Evolutionary conservation across 2,113 vertebrate genomes (phyloP), one percentile per base, ranked within the genome.

Genomic region (Irena cyanogastra): DNA sequence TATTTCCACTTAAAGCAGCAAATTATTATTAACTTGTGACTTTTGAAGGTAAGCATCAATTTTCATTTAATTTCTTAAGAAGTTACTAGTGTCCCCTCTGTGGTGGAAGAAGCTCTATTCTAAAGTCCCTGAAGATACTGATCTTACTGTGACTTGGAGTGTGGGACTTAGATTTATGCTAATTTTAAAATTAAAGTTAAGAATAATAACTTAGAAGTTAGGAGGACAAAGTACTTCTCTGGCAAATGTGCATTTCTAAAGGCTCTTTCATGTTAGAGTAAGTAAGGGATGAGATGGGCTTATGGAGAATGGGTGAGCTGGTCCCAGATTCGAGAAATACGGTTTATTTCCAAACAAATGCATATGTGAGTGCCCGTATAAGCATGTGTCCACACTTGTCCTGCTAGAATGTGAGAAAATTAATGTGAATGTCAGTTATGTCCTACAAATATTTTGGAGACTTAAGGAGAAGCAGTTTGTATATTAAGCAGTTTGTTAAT

Each of bases 31-130:
- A 78, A 54, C 27, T 74, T 30, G 2, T 21, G 19, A 27, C 31
- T 83, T 89, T 30, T 23, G 47, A 96, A 83, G 75, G 85, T 93
- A 91, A 93, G 75, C 27, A 56, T 49, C 14, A 35, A 20, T 33
- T 93, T 66, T 57, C 5, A 5, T 92, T 74, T 81, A 21, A 7
- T 80, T 76, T 72, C 6, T 69, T 66, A 47, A 8, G 13, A 61
- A 83, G 42, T 60, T 80, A 56, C 7, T 30, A 12, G 5, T 30
- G 14, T 72, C 6, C 15, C 16, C 68, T 68, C 42, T 50, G 61
- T 49, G 30, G 23, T 33, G 13, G 42, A 41, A 11, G 10, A 78
- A 82, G 39, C 26, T 68, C 33, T 74, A 4, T 71, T 90, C 24
- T 56, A 3, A 63, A 76, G n/a, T 52, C 44, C 10, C 28, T 42